phyloP scores from a whole-genome alignment of 1,140 invertebrate species.

The Micrasema longulum region DNA sequence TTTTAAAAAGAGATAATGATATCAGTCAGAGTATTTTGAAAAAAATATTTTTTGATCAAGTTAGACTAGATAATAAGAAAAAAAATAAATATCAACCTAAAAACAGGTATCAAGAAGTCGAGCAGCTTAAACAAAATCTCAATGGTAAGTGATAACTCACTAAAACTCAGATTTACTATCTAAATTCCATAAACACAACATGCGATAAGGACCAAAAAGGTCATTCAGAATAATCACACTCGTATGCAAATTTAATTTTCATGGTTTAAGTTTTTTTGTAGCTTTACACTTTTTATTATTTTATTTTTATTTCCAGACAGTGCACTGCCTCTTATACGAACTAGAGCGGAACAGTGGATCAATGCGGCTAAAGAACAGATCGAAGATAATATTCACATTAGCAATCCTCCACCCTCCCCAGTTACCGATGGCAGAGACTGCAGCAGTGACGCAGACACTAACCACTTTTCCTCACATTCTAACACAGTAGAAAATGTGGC shows the following conservation, averaged over 20 bases:
- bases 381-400: conserved; percentile 69
- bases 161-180: too few species aligned
- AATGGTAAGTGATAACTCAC: conserved; percentile 69
- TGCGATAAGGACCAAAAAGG: too few species aligned
- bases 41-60: conserved; percentile 79
- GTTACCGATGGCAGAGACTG: conserved; percentile 80
- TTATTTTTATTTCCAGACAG: conserved; percentile 63
- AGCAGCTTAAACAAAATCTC: conserved; percentile 73
- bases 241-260: too few species aligned
- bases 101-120: conserved; percentile 72
- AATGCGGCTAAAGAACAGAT: conserved; percentile 58
- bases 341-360: conserved; percentile 67
- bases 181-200: too few species aligned
- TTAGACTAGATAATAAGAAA: conserved; percentile 68
- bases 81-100: conserved; percentile 68
- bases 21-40: conserved; percentile 76
- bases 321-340: conserved; percentile 71
- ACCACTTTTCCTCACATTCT: conserved; percentile 57
- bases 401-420: conserved; percentile 82
- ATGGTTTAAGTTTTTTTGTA: too few species aligned
- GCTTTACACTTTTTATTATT: too few species aligned
- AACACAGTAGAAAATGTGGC: conserved; percentile 55
- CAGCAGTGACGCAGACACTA: conserved; percentile 72
- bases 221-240: too few species aligned
- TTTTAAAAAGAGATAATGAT: conserved; percentile 80